These are phyloP conservation scores for Okapia johnstoni DNA, from an alignment of 2,113 vertebrate genomes.

Conservation along the genomic window DNA sequence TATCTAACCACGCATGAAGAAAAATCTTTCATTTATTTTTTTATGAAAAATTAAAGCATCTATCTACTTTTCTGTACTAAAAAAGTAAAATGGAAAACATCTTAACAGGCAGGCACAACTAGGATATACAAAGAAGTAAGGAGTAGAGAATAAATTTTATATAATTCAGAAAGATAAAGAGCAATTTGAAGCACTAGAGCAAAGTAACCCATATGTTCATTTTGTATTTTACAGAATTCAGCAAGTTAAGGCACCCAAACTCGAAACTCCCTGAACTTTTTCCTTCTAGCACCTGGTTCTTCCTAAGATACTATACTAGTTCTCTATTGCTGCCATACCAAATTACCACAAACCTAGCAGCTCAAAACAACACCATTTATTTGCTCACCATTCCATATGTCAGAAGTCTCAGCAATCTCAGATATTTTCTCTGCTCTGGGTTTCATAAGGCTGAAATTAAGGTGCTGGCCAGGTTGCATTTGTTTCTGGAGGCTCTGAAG, in stretches of 20 bases:
- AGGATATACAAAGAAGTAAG: not conserved
- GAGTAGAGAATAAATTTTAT: not conserved
- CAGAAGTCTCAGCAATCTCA: not conserved
- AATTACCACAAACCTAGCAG: not conserved
- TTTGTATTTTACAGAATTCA: not conserved
- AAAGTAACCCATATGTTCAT: constrained; percentile 16
- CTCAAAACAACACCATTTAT: not conserved
- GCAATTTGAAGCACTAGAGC: not conserved
- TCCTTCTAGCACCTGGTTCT: not conserved
- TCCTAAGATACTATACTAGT: not conserved
- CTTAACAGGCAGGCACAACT: not conserved
- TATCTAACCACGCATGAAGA: not conserved
- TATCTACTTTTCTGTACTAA: not conserved
- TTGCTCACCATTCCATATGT: not conserved
- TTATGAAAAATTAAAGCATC: not conserved
- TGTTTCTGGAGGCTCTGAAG: not conserved
- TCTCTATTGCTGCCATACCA: not conserved
- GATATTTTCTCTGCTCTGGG: not conserved
- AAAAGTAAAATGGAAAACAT: constrained; percentile 7
- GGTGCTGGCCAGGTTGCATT: not conserved
- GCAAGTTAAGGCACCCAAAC: not conserved
- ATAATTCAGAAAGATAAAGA: constrained; percentile 37
- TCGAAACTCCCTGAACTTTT: not conserved
- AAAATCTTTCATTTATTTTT: not conserved
- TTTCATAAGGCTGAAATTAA: not conserved